Evolutionary conservation across 2,797 vertebrate genomes (phyloP).

Genomic region (Astyanax mexicanus): DNA sequence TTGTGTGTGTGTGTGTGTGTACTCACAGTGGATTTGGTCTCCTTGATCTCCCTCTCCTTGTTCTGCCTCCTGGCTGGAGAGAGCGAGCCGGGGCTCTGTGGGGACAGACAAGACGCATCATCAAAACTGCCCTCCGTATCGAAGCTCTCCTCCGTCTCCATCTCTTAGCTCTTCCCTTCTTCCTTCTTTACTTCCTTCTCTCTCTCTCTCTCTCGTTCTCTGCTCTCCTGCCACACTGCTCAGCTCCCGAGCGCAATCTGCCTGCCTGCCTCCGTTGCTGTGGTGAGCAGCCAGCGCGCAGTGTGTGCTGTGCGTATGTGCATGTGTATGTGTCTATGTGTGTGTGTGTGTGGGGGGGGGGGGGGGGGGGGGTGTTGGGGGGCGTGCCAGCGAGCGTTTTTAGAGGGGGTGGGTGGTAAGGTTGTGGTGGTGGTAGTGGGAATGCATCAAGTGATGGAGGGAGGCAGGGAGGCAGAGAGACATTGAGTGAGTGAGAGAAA

Average conservation of each 20-base stretch:
- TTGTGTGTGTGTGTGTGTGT: not conserved
- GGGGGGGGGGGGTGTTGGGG: conserved; percentile 39
- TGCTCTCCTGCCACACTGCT: conserved; percentile 56
- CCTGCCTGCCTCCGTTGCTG: conserved; percentile 61
- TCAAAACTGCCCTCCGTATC: conserved; percentile 91
- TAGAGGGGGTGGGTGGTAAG: conserved; percentile 42
- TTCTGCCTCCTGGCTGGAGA: conserved; percentile 88
- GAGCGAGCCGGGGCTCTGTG: conserved; percentile 88
- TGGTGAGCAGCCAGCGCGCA: conserved; percentile 65
- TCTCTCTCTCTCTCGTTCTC: conserved; percentile 44
- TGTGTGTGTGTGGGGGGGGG: conserved; percentile 45
- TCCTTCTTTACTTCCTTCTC: conserved; percentile 67
- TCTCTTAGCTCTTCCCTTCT: conserved; percentile 64
- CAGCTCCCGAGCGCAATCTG: conserved; percentile 58
- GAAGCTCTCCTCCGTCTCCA: conserved; percentile 81
- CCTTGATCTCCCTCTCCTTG: conserved; percentile 89
- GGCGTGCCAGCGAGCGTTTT: conserved; percentile 22
- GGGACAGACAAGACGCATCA: conserved; percentile 83
- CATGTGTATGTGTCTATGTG: too few species aligned
- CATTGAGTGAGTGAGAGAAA: conserved; percentile 32
- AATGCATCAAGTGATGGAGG: conserved; percentile 57
- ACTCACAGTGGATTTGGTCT: conserved; percentile 90
- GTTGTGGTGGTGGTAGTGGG: conserved; percentile 37
- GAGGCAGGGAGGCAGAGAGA: conserved; percentile 45
- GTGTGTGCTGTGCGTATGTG: conserved; percentile 61